A percentile compares a stretch with the other conserved stretches of the same genome.
These are phyloP conservation scores for Salvelinus alpinus DNA, from an alignment of 2,113 vertebrate genomes.

Conservation along the genomic window DNA sequence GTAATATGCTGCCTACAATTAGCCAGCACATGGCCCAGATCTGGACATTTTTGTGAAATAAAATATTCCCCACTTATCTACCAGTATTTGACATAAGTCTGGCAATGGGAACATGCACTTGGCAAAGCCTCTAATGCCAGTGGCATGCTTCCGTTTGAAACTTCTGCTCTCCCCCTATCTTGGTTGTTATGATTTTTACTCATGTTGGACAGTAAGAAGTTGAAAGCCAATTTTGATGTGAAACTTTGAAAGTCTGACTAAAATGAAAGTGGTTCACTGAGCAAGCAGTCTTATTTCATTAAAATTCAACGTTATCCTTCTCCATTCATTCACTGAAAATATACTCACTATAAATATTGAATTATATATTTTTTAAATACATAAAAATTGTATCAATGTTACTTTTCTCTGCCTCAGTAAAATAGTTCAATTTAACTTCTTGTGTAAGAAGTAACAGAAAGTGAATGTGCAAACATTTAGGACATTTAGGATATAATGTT, in stretches of 20 bases:
- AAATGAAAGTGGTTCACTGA: not conserved
- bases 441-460: conserved; percentile 19
- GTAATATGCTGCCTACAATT: conserved; percentile 75
- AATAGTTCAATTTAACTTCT: no score
- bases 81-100: conserved; percentile 78
- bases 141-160: conserved; percentile 61
- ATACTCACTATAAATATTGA: not conserved
- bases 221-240: conserved; percentile 28
- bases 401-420: conserved; percentile 37
- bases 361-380: conserved; percentile 23
- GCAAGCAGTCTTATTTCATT: not conserved
- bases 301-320: not conserved
- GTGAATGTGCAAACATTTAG: conserved; percentile 39
- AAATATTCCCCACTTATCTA: conserved; percentile 75
- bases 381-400: conserved; percentile 41
- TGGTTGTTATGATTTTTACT: not conserved
- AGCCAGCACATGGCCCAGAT: conserved; percentile 76
- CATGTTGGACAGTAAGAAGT: not conserved
- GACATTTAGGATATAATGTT: conserved; percentile 2
- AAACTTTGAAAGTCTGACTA: conserved; percentile 5
- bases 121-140: conserved; percentile 52
- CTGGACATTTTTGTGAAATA: conserved; percentile 76
- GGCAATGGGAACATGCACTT: conserved; percentile 67
- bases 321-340: not conserved
- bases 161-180: conserved; percentile 41